Base-by-base conservation (phyloP, 2,797 vertebrate species). In the Crenichthys baileyi region DNA sequence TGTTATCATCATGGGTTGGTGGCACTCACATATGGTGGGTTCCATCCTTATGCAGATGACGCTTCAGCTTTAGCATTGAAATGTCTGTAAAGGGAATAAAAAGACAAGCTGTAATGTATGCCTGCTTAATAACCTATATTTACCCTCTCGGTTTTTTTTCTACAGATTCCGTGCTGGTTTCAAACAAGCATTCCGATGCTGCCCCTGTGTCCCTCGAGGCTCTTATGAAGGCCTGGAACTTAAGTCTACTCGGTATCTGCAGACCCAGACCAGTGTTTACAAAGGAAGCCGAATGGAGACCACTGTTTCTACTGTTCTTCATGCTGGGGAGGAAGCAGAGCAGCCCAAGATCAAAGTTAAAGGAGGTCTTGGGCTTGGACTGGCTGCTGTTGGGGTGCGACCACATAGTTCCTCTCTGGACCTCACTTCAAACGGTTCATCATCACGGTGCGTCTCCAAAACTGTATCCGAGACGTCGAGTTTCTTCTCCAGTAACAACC, bases 91-190 rank as follows among this genome's bases (percentile, higher is more conserved):
- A 58, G 24, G 3, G 24, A 26, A 7, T 11, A 29, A 7, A n/a
- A 24, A 15, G 63, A 39, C 2, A 53, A 53, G 13, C 16, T 7
- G 5, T 76, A 31, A 39, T 22, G 29, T 8, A 2, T 65, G 5
- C 3, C 26, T 36, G 5, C 2, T 29, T 55, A 44, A 13, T 1
- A 39, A 16, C 48, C 68, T 75, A n/a, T 24, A 7, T 44, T 0
- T 12, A 44, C 16, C 0, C 58, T 82, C n/a, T 56, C 3, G 68
- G 22, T 8, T 73, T 80, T 72, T 81, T 29, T 13, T 65, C 12
- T 53, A 31, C 94, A 99, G 98, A 94, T 99, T 99, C 89, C 97
- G 98, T 0, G 93, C 97, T 73, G 98, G 98, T 12, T 99, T 99
- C 88, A 97, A 97, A 89, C 97, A 96, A 1, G 98, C 96, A 0